These are phyloP conservation scores for Pygoscelis antarcticus DNA, from an alignment of 2,113 vertebrate species.

Conservation along the genomic window DNA sequence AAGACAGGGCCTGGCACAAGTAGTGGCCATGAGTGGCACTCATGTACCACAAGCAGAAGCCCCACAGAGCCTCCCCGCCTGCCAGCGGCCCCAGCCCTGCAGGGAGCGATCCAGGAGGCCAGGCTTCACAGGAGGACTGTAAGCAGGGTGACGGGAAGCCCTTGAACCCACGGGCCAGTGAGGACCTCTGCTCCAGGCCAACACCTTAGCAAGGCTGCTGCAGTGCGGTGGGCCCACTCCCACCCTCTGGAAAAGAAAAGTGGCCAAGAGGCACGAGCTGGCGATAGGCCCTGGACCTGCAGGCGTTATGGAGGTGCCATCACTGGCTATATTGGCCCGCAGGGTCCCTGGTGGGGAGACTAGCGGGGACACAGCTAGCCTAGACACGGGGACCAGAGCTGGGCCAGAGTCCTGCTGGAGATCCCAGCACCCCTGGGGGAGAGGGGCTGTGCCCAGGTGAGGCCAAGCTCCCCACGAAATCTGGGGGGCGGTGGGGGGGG, in stretches of 20 bases:
- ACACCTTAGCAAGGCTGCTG: not conserved
- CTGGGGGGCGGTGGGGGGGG: too few relatives aligned
- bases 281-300: rapidly evolving
- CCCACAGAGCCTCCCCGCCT: rapidly evolving
- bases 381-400: not conserved
- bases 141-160: not conserved
- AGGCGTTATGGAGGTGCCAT: rapidly evolving
- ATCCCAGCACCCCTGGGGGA: rapidly evolving
- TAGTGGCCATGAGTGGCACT: rapidly evolving
- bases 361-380: rapidly evolving
- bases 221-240: not conserved
- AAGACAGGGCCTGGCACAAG: not conserved
- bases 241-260: not conserved
- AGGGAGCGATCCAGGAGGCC: not conserved
- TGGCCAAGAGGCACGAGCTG: rapidly evolving
- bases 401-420: not conserved
- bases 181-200: not conserved
- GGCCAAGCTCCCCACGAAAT: not conserved
- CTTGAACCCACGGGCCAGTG: rapidly evolving
- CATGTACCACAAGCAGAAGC: not conserved
- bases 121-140: not conserved
- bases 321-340: rapidly evolving
- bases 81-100: not conserved
- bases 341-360: too few relatives aligned
- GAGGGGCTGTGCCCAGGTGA: rapidly evolving